Evolutionary conservation across 2,888 invertebrate genomes (phyloP), one percentile per base, ranked within the genome.

Genomic region (Chromoteleia sp.): DNA sequence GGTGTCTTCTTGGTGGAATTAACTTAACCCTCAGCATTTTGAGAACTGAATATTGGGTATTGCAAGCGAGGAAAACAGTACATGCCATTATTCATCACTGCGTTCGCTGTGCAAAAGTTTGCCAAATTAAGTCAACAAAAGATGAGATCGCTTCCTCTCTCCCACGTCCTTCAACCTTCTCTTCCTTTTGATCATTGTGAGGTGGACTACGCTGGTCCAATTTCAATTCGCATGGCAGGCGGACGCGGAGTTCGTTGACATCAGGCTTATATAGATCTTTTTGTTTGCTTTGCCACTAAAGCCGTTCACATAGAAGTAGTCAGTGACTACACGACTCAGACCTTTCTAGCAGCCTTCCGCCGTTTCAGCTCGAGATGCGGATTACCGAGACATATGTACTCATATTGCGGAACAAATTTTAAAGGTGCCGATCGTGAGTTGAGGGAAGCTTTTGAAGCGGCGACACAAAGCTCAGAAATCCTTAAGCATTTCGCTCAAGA

Each of bases 271-370:
- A 48, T 48, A 6, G 17, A 3, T 7, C 1, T 48, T 10, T 48
- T 48, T 19, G 48, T 48, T 14, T 48, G 48, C n/a, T 19, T 48
- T 8, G 48, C 48, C 17, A 10, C n/a, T 36, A 36, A 36, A n/a
- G 36, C 36, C 36, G n/a, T 36, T n/a, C 36, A 36, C n/a, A 2
- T 50, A n/a, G 50, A 50, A 8, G n/a, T 50, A 10, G 50, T 25
- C 50, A 25, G 25, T 5, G 25, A 25, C 12, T 50, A 50, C n/a
- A 25, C 29, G 1, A 12, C 50, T n/a, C n/a, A 25, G n/a, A 29
- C 25, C n/a, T 50, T 25, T 8, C 6, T 50, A 1, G 50, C 50
- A 10, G 50, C 50, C 1, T 50, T 50, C 7, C 4, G 2, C 3
- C 48, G 48, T 4, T 48, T 48, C 17, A 7, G 14, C 15, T 17